Base-by-base conservation (phyloP, 2,888 invertebrate species). In the Acanthococcus lagerstroemiae region DNA sequence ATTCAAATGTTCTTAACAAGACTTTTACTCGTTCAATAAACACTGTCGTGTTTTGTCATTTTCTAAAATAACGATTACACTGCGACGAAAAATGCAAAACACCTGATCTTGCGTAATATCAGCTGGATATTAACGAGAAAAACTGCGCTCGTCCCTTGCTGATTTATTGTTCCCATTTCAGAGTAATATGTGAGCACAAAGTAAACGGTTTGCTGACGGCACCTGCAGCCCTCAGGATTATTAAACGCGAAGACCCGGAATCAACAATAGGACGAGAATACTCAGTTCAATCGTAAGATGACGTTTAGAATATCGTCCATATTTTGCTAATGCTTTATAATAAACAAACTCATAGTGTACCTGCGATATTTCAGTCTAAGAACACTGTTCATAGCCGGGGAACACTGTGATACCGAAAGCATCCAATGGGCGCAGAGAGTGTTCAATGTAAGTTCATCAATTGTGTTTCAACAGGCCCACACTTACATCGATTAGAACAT, bases 321-420 rank as follows among this genome's bases (percentile, higher is more conserved):
- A n/a, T 55, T 25, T 55, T 55, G 5, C 25, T n/a, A 5, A 55
- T 12, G 5, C 15, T 15, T 55, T 25, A 21, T 17, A 3, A 50
- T 24, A n/a, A n/a, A n/a, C n/a, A n/a, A n/a, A n/a, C n/a, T n/a
- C n/a, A n/a, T n/a, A n/a, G n/a, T n/a, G n/a, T n/a, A n/a, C n/a
- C n/a, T n/a, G n/a, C n/a, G n/a, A 55, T 57, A n/a, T 69, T 67
- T 25, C 68, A 77, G 76, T 54, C 70, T 78, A 48, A 71, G 74
- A 56, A 71, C 73, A 55, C 60, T 93, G 65, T 91, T 90, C 75
- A 85, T 91, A 4, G 92, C 92, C 54, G 95, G 95, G 0, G 95
- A 95, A 74, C 92, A 94, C 74, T 91, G 94, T 74, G 95, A 95
- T 74, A 84, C 87, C 71, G 93, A 93, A 73, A 92, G 95, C 0